Base-by-base conservation (phyloP, 2,888 invertebrate species). In the Silvanus unidentatus region DNA sequence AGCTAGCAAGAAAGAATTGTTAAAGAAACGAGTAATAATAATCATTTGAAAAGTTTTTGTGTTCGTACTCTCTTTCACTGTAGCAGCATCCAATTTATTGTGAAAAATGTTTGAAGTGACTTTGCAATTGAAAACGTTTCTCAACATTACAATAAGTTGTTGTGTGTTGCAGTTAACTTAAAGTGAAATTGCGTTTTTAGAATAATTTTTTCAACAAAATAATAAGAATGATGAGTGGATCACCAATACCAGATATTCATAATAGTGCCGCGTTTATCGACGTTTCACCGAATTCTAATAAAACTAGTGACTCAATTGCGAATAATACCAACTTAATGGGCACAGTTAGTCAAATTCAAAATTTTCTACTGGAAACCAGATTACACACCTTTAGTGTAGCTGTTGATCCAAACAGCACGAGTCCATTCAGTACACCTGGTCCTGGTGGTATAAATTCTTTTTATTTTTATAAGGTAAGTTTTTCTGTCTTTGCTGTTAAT, bases 381-480 rank as follows among this genome's bases (percentile, higher is more conserved):
- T 42, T 49, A 16, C n/a, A 12, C 3, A 48, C 49, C 28, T 43
- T 50, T 11, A 46, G 10, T 12, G 10, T 46, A 30, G 40, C 40
- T 22, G 39, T 43, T 14, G 57, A 53, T 38, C 42, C 16, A 29
- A 56, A 59, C 42, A 45, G 48, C 22, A 42, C 55, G n/a, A 50
- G 54, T 35, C 42, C 49, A 16, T 41, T 53, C 36, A 53, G 47
- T 29, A 51, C 55, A 38, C 55, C 54, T n/a, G 44, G 44, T 16
- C 52, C 59, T 43, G 75, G 76, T 2, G 60, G 64, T 44, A 73
- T 77, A 60, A 73, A 77, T 58, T 77, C 77, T 40, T 77, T 77
- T 50, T 77, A 75, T 53, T 77, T 77, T 54, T 77, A 77, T 60
- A 76, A 77, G 75, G 77, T 77, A 61, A 58, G 55, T 22, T 22